Percentiles rank a stretch among this genome's conserved stretches.
Evolutionary conservation across 2,888 invertebrate genomes (phyloP).

Genomic region (Acrobasis repandana): DNA sequence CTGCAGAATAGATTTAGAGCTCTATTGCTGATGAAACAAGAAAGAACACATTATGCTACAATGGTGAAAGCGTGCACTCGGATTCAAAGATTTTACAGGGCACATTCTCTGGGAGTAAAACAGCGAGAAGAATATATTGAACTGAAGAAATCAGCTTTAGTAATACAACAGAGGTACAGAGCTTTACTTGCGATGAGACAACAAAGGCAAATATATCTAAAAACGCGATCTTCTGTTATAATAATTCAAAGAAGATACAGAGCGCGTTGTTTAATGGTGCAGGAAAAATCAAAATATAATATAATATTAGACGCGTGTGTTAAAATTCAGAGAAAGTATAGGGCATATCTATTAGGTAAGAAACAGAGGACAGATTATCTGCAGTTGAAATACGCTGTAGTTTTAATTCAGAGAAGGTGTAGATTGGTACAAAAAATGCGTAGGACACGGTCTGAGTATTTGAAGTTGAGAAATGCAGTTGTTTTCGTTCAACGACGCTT

Average conservation of each 20-base stretch:
- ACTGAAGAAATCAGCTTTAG: conserved; percentile 45
- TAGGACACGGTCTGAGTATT: conserved; percentile 48
- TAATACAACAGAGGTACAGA: conserved; percentile 58
- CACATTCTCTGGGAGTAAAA: conserved; percentile 44
- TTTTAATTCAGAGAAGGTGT: conserved; percentile 67
- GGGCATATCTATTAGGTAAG: conserved; percentile 48
- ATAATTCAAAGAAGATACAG: conserved; percentile 64
- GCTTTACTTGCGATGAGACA: conserved; percentile 55
- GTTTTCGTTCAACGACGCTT: conserved; percentile 62
- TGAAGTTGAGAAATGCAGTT: conserved; percentile 44
- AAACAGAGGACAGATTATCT: conserved; percentile 49
- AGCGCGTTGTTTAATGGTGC: conserved; percentile 56
- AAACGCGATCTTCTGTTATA: conserved; percentile 40
- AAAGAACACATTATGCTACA: conserved; percentile 56
- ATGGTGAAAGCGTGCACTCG: conserved; percentile 53
- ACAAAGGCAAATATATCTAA: conserved; percentile 47
- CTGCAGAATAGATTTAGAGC: conserved; percentile 66
- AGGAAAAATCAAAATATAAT: conserved; percentile 56
- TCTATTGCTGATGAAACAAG: conserved; percentile 51
- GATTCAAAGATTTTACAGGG: conserved; percentile 71
- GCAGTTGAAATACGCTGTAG: conserved; percentile 48
- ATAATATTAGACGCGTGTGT: conserved; percentile 55
- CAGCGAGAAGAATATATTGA: conserved; percentile 54
- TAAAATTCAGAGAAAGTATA: conserved; percentile 68
- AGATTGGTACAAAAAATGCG: conserved; percentile 48